Evolutionary conservation across 2,888 invertebrate species (phyloP).

Genomic region (Drosophila maculinotata): DNA sequence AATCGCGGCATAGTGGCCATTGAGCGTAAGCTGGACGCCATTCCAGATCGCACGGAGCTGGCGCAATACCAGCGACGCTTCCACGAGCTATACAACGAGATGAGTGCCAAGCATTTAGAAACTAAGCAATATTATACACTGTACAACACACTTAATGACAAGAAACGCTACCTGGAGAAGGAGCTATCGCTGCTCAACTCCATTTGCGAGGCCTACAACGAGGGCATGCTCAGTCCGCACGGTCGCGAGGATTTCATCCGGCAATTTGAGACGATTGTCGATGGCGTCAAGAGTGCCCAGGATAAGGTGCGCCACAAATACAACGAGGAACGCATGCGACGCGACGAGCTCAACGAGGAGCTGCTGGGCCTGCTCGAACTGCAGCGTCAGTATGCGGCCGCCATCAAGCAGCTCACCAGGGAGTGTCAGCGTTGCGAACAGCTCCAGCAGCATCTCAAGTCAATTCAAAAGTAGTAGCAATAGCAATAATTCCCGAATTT

Average conservation of each 20-base stretch:
- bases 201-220: slow-evolving; percentile 94
- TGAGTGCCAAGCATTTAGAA: slow-evolving; percentile 97
- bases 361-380: slow-evolving; percentile 88
- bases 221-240: slow-evolving; percentile 92
- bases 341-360: slow-evolving; percentile 88
- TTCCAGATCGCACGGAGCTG: slow-evolving; percentile 96
- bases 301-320: slow-evolving; percentile 89
- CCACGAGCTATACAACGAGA: slow-evolving; percentile 97
- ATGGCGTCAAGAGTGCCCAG: slow-evolving; percentile 94
- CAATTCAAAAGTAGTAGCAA: slow-evolving; percentile 71
- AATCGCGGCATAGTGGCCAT: slow-evolving; percentile 92
- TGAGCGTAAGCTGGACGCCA: slow-evolving; percentile 94
- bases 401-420: slow-evolving; percentile 91
- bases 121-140: slow-evolving; percentile 98
- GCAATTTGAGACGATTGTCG: slow-evolving; percentile 95
- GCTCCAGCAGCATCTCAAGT: slow-evolving; percentile 83
- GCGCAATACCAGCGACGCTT: slow-evolving; percentile 98
- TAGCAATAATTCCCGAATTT: background rate
- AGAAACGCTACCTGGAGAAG: slow-evolving; percentile 96
- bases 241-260: slow-evolving; percentile 95
- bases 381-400: slow-evolving; percentile 91
- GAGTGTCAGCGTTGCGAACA: slow-evolving; percentile 90
- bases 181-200: slow-evolving; percentile 95
- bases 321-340: slow-evolving; percentile 88
- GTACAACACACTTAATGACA: slow-evolving; percentile 97